Conservation (phyloP, 1,140 invertebrate species). For the Rhagoletis zephyria region DNA sequence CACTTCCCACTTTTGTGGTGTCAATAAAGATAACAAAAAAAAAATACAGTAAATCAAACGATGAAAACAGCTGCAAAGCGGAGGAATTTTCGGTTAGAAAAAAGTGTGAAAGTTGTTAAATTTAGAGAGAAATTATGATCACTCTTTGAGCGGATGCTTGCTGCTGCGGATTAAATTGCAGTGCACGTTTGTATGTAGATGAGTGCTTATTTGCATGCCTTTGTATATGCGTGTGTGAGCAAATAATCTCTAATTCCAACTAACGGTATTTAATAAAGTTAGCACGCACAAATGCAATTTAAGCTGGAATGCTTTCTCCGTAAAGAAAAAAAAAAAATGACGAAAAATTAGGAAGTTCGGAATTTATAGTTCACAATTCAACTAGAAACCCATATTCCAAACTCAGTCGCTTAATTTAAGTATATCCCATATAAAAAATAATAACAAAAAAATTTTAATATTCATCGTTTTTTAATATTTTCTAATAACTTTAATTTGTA, state of each 20-base stretch:
- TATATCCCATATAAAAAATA: too few relatives aligned
- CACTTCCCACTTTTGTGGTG: background rate
- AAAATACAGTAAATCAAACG: background rate
- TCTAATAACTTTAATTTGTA: too few relatives aligned
- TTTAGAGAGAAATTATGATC: background rate
- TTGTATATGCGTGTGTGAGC: background rate
- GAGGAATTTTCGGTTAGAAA: background rate
- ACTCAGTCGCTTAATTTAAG: too few relatives aligned
- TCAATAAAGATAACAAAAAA: background rate
- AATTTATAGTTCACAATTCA: too few relatives aligned
- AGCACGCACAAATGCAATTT: constrained; percentile 47
- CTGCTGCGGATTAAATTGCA: background rate
- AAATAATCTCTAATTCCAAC: constrained; percentile 8
- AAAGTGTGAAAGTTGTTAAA: constrained; percentile 29
- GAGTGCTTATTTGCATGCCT: background rate
- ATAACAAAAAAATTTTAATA: too few relatives aligned
- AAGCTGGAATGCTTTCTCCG: constrained; percentile 13
- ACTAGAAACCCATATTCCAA: too few relatives aligned
- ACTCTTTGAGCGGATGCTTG: background rate
- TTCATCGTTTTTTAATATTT: too few relatives aligned
- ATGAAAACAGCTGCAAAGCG: background rate
- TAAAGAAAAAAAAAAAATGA: too few relatives aligned
- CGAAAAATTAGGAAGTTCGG: too few relatives aligned
- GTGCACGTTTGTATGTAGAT: background rate
- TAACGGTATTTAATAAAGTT: constrained; percentile 35